Conservation (phyloP, 2,797 vertebrate genomes). For the Hirundo rustica region DNA sequence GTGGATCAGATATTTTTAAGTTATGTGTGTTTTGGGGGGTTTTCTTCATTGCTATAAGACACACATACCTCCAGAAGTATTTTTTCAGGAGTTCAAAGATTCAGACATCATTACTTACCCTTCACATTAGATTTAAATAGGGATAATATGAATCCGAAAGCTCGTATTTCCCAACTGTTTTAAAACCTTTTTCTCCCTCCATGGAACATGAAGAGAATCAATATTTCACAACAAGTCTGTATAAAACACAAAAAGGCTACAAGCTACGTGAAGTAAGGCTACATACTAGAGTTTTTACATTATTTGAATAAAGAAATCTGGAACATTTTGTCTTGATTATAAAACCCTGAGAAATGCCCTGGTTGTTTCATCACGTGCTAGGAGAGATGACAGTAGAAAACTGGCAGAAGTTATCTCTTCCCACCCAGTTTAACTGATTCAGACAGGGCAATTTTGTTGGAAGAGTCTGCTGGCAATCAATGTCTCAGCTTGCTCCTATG, state of each 20-base stretch:
- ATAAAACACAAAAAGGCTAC: conserved; percentile 39
- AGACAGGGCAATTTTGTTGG: conserved; percentile 74
- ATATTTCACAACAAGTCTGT: conserved; percentile 44
- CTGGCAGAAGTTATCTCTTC: conserved; percentile 69
- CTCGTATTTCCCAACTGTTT: not conserved
- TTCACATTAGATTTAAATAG: conserved; percentile 21
- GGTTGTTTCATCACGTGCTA: conserved; percentile 49
- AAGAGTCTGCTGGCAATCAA: conserved; percentile 73
- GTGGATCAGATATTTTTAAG: not conserved
- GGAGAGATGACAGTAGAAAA: conserved; percentile 54
- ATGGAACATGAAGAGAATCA: conserved; percentile 12
- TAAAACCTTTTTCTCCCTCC: not conserved
- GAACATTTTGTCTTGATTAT: conserved; percentile 59
- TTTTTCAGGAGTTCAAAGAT: conserved; percentile 18
- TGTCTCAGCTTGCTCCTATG: conserved; percentile 74
- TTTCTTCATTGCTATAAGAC: not conserved
- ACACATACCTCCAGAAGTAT: not conserved
- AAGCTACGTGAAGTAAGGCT: not conserved
- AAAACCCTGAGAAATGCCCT: conserved; percentile 45
- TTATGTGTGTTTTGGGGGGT: not conserved
- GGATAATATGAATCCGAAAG: not conserved
- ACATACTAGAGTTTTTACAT: conserved; percentile 21
- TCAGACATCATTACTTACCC: not conserved
- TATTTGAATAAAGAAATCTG: conserved; percentile 58
- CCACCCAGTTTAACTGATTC: conserved; percentile 72